Evolutionary conservation across 2,797 vertebrate genomes (phyloP).

Genomic region (Fistularia commersonii): DNA sequence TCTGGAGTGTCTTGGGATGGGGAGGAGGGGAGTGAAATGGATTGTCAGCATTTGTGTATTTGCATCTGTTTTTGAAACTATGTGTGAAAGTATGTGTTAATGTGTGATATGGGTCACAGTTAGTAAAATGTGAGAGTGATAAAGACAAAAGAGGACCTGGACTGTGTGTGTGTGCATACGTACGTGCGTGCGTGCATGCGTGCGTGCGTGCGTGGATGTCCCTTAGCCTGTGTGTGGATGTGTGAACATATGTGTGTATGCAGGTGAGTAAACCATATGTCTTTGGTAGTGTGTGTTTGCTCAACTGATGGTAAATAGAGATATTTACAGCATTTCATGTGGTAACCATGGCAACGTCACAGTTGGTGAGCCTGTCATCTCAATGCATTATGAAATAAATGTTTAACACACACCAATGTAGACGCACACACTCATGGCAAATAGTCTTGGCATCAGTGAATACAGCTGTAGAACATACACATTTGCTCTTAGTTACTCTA

Average conservation of each 20-base stretch:
- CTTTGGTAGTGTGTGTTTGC: conserved; percentile 21
- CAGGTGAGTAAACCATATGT: conserved; percentile 27
- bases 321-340: conserved; percentile 72
- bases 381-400: conserved; percentile 64
- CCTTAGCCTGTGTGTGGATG: no score
- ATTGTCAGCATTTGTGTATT: conserved; percentile 7
- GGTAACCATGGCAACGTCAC: conserved; percentile 75
- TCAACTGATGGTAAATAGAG: conserved; percentile 71
- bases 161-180: conserved; percentile 7
- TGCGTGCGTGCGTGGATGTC: no score
- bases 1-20: conserved; percentile 4
- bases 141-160: conserved; percentile 7
- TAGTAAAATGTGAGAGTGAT: conserved; percentile 26
- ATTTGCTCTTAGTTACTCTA: conserved; percentile 24
- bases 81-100: conserved; percentile 16
- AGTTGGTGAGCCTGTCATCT: conserved; percentile 70
- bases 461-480: conserved; percentile 23
- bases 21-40: neutral
- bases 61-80: conserved; percentile 10
- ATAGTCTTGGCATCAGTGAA: conserved; percentile 2
- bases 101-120: conserved; percentile 13
- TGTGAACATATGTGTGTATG: neutral
- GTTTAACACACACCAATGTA: conserved; percentile 31
- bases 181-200: no score
- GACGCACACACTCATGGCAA: neutral